These are phyloP conservation scores for Drosophila dives DNA, from an alignment of 2,888 invertebrate genomes.

Conservation along the genomic window DNA sequence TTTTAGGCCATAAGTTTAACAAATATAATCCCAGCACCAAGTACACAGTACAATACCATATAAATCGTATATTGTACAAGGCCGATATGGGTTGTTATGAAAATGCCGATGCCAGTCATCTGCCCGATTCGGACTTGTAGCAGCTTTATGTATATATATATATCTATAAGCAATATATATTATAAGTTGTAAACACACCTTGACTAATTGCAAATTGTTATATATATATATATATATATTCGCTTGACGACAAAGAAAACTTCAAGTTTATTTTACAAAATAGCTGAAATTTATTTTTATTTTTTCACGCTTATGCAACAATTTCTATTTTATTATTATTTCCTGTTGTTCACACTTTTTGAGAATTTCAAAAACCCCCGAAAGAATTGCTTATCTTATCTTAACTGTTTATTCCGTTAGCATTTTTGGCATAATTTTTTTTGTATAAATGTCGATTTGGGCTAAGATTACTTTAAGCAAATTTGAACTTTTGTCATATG, in stretches of 20 bases:
- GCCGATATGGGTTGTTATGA: conserved; percentile 65
- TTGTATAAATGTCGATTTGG: not conserved
- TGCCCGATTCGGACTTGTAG: conserved; percentile 24
- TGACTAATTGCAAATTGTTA: not conserved
- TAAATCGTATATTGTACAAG: conserved; percentile 58
- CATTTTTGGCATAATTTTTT: not conserved
- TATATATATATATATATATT: not conserved
- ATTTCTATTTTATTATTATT: not conserved
- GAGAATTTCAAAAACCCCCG: not conserved
- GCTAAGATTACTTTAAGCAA: not conserved
- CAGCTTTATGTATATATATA: not conserved
- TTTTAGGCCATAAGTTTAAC: conserved; percentile 47
- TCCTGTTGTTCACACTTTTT: not conserved
- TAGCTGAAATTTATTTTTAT: not conserved
- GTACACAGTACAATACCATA: conserved; percentile 57
- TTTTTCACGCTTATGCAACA: not conserved
- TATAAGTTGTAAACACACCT: not conserved
- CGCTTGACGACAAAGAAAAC: not conserved
- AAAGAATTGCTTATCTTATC: not conserved
- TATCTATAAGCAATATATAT: not conserved
- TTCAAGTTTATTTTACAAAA: not conserved
- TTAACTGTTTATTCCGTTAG: not conserved
- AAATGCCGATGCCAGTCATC: conserved; percentile 29
- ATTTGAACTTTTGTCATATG: not conserved
- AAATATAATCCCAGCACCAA: conserved; percentile 54